A percentile compares a stretch with the other conserved stretches of the same genome.
Evolutionary conservation across 2,888 invertebrate species (phyloP).

Genomic region (Catocala fraxini): DNA sequence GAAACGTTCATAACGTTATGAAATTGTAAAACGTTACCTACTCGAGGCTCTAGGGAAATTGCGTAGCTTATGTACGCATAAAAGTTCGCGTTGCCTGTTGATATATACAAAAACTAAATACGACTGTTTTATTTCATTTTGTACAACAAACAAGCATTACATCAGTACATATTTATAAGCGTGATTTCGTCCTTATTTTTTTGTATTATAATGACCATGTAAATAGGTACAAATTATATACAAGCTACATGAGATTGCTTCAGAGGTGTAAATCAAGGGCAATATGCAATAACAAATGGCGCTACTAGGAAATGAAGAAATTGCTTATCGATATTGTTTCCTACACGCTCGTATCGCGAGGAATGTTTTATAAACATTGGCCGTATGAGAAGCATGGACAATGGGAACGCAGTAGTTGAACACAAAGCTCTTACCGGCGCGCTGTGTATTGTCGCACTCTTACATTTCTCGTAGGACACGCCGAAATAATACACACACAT

Average conservation of each 20-base stretch:
- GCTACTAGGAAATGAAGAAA: slow-evolving; percentile 64
- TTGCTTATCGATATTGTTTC: slow-evolving; percentile 65
- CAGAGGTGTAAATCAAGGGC: slow-evolving; percentile 48
- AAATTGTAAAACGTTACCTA: slow-evolving; percentile 20
- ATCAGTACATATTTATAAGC: slow-evolving; percentile 1
- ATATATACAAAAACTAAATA: slow-evolving; percentile 17
- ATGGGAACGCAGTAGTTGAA: slow-evolving; percentile 35
- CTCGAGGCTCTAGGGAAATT: slow-evolving; percentile 22
- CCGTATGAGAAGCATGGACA: slow-evolving; percentile 43
- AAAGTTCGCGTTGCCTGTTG: slow-evolving; percentile 17
- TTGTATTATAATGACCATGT: slow-evolving; percentile 1
- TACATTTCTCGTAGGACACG: slow-evolving; percentile 30
- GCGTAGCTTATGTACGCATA: slow-evolving; percentile 13
- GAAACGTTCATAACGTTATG: slow-evolving; percentile 17
- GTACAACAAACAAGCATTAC: slow-evolving; percentile 5
- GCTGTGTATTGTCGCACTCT: slow-evolving; percentile 15
- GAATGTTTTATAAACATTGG: slow-evolving; percentile 67
- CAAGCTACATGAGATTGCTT: slow-evolving; percentile 32
- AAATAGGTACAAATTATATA: neutral
- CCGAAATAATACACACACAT: slow-evolving; percentile 23
- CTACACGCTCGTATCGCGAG: slow-evolving; percentile 51
- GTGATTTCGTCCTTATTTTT: neutral
- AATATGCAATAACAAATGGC: slow-evolving; percentile 46
- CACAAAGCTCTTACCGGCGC: slow-evolving; percentile 31
- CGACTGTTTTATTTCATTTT: slow-evolving; percentile 13